These are phyloP conservation scores for Platichthys flesus DNA, from an alignment of 2,113 vertebrate species.

Conservation along the genomic window DNA sequence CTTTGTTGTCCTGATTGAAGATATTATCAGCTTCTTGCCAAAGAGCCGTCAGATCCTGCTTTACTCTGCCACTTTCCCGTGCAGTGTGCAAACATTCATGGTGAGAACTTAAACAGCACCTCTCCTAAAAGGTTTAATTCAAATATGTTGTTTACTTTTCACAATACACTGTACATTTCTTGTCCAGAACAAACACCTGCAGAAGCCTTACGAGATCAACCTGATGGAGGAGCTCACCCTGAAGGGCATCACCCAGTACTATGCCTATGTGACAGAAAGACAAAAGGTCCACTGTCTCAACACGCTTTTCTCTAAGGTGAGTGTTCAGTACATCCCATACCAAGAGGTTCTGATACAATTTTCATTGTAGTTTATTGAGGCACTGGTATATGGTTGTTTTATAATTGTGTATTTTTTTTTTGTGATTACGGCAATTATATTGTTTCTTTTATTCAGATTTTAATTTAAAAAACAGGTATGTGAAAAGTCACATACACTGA, in stretches of 20 bases:
- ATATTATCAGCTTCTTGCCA: slow-evolving; percentile 79
- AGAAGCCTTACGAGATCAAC: slow-evolving; percentile 83
- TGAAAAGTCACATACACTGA: too few relatives aligned
- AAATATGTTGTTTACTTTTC: background rate
- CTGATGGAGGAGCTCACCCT: slow-evolving; percentile 82
- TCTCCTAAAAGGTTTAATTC: background rate
- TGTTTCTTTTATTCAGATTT: too few relatives aligned
- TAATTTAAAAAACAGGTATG: too few relatives aligned
- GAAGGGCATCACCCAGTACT: slow-evolving; percentile 83
- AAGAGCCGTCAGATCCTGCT: slow-evolving; percentile 78
- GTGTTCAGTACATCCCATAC: background rate
- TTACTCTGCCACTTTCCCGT: slow-evolving; percentile 81
- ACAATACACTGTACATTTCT: background rate
- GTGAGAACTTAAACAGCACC: slow-evolving; percentile 54
- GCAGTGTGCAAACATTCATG: slow-evolving; percentile 82
- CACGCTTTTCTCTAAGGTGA: slow-evolving; percentile 80
- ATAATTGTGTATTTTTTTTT: background rate
- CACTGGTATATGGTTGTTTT: too few relatives aligned
- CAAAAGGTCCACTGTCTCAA: slow-evolving; percentile 84
- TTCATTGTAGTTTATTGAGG: background rate
- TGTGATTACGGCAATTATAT: too few relatives aligned
- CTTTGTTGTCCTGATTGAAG: slow-evolving; percentile 79
- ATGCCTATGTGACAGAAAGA: slow-evolving; percentile 81
- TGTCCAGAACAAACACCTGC: slow-evolving; percentile 73
- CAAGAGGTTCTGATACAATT: background rate